Base-by-base conservation (phyloP, 2,113 vertebrate species). In the Dunckerocampus dactyliophorus region DNA sequence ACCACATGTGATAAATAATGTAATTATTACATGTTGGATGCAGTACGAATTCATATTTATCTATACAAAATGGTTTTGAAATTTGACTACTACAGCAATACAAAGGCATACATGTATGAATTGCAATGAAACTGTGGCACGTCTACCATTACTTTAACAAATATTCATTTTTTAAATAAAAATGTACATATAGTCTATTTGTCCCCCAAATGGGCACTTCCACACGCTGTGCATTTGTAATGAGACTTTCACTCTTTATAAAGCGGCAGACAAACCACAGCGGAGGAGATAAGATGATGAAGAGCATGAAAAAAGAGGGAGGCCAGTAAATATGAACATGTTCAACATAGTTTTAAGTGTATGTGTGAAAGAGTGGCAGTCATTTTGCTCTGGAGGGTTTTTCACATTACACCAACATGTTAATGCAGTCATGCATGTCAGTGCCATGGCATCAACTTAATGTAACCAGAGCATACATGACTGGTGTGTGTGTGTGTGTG, bases 311-410 rank as follows among this genome's bases (percentile, higher is more conserved):
- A 6, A 47, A 28, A 21, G 15, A 28, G 19, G 47, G 59, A 42
- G 28, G 34, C 31, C 10, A 22, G 49, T 4, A 34, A 42, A 42
- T 19, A 42, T 31, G 50, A 9, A 47, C 17, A 10, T 47, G 47
- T 13, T 43, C 13, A 43, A 13, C 39, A 39, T 21, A 20, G 2
- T 8, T 20, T 1, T 11, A 7, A n/a, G 43, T 28, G 42, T 58
- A 31, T 59, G 52, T 31, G 62, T 79, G 62, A 77, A 63, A 42
- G 64, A 70, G 75, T 54, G 55, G 59, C 65, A 83, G 63, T 60
- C 71, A 69, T 80, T 65, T 17, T 59, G 71, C 69, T 82, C 76
- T 72, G 42, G 75, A 82, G 80, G 73, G 65, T 48, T 59, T 43
- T 80, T 73, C 70, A 52, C 21, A n/a, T 74, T 64, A 64, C 67